Evolutionary conservation across 2,888 invertebrate species (phyloP).

Genomic region (Lordiphosa andalusiaca): DNA sequence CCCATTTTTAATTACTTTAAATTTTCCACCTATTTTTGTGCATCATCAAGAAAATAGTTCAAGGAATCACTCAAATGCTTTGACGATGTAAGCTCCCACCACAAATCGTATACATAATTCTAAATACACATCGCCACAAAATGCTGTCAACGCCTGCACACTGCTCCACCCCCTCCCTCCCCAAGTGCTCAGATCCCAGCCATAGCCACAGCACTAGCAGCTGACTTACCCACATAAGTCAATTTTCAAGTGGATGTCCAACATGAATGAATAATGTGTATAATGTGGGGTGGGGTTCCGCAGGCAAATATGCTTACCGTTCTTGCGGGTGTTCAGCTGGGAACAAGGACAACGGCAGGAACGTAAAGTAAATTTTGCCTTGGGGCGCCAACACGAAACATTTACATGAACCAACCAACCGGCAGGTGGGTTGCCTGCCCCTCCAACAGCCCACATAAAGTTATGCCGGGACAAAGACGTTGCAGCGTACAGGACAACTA

Average conservation of each 20-base stretch:
- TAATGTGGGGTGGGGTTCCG: slow-evolving; percentile 20
- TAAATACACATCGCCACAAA: slow-evolving; percentile 49
- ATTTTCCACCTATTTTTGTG: too few species aligned
- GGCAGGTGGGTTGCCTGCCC: too few species aligned
- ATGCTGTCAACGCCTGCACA: slow-evolving; percentile 36
- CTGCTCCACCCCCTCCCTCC: too few species aligned
- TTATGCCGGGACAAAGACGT: slow-evolving; percentile 42
- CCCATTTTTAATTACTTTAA: too few species aligned
- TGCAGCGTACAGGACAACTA: slow-evolving; percentile 35
- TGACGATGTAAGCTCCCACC: slow-evolving; percentile 4
- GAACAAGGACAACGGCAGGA: slow-evolving; percentile 26
- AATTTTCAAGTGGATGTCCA: slow-evolving; percentile 68
- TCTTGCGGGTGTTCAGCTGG: slow-evolving; percentile 27
- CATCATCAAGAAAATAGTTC: slow-evolving; percentile 1
- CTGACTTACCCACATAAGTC: slow-evolving; percentile 54
- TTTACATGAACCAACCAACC: slow-evolving; percentile 26
- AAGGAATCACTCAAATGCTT: not conserved
- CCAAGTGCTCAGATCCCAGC: slow-evolving; percentile 11
- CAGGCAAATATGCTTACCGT: slow-evolving; percentile 43
- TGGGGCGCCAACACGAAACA: slow-evolving; percentile 19
- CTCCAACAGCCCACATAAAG: slow-evolving; percentile 23
- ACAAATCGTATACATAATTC: slow-evolving; percentile 48
- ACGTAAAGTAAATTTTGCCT: slow-evolving; percentile 52
- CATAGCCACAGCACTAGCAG: slow-evolving; percentile 2
- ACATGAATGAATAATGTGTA: slow-evolving; percentile 68